Evolutionary conservation across 2,888 invertebrate species (phyloP).

Genomic region (Meloe dianella): DNA sequence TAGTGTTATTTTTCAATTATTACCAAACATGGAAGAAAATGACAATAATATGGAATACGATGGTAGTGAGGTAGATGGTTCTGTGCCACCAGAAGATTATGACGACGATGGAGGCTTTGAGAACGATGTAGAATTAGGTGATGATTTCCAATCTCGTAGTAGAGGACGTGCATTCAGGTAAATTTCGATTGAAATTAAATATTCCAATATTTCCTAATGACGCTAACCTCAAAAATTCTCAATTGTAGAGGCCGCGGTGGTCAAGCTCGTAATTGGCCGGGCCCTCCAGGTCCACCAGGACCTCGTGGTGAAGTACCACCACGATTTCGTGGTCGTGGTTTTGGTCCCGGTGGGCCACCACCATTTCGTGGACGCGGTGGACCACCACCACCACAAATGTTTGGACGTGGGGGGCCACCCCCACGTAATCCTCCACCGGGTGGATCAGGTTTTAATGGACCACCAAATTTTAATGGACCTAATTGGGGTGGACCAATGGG

Average conservation of each 20-base stretch:
- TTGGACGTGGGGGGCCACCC: conserved; percentile 60
- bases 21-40: conserved; percentile 27
- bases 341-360: conserved; percentile 63
- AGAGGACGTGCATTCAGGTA: conserved; percentile 63
- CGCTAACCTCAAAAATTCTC: conserved; percentile 14
- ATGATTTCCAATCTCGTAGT: conserved; percentile 60
- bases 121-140: conserved; percentile 58
- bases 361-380: conserved; percentile 58
- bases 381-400: conserved; percentile 62
- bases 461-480: conserved; percentile 64
- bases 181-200: conserved; percentile 20
- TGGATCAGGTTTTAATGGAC: conserved; percentile 61
- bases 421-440: conserved; percentile 59
- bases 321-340: conserved; percentile 72
- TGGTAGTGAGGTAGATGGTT: conserved; percentile 30
- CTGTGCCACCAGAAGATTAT: conserved; percentile 46
- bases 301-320: conserved; percentile 64
- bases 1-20: background rate
- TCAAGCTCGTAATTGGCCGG: conserved; percentile 48
- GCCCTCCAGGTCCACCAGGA: conserved; percentile 57
- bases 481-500: conserved; percentile 74
- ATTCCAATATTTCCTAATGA: conserved; percentile 7
- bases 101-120: conserved; percentile 54
- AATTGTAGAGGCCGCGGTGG: conserved; percentile 54
- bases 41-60: conserved; percentile 33